Percentiles rank a stretch among this genome's conserved stretches.
Conservation (phyloP, 2,888 invertebrate species). For the Encarsia formosa region DNA sequence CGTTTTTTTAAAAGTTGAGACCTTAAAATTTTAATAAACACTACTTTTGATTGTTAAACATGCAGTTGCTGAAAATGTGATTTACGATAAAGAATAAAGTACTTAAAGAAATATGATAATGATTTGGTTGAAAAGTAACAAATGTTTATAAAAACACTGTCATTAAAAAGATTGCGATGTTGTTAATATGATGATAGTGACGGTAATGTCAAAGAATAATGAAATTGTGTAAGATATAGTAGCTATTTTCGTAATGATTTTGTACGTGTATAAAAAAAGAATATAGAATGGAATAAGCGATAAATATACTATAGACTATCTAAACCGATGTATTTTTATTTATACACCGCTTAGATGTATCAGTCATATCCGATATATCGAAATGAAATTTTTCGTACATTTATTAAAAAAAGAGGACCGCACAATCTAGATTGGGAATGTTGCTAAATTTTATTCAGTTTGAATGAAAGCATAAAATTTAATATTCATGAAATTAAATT, state of each 20-base stretch:
- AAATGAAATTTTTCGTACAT: no score
- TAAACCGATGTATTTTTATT: no score
- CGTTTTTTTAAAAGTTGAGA: constrained; percentile 16
- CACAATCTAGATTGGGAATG: no score
- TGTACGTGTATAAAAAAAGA: constrained; percentile 37
- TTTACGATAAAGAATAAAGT: constrained; percentile 10
- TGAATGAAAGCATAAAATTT: no score
- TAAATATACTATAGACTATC: no score
- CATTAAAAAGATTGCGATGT: constrained; percentile 6
- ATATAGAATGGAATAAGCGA: no score
- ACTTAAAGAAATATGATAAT: neutral
- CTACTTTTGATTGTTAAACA: no score
- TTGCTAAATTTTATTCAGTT: no score
- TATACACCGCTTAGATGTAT: no score
- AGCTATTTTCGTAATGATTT: constrained; percentile 47
- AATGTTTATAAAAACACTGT: neutral
- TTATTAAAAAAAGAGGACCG: no score
- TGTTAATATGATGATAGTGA: neutral
- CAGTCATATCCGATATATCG: no score
- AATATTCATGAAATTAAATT: no score
- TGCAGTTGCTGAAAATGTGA: constrained; percentile 7
- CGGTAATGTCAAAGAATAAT: constrained; percentile 17
- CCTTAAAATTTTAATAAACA: constrained; percentile 13
- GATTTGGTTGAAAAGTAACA: constrained; percentile 1
- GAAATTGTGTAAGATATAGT: constrained; percentile 39